Conservation (phyloP, 2,888 invertebrate species). For the Exocentrus adspersus region DNA sequence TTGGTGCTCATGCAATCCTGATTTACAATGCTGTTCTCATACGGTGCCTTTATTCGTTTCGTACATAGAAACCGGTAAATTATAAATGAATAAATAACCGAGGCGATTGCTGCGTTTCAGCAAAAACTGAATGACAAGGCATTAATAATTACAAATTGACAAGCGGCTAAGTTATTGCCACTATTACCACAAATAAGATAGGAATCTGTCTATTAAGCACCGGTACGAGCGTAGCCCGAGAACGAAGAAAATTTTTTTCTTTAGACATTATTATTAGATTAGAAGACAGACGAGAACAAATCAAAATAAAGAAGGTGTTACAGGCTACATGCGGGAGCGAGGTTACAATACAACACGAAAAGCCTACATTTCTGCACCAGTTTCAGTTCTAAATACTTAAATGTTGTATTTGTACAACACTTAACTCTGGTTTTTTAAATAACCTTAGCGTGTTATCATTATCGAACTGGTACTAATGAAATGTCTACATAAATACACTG, state of each 20-base stretch:
- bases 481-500: not conserved
- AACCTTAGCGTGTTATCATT: not conserved
- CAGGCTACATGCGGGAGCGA: no score
- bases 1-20: no score
- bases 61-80: conserved; percentile 8
- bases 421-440: no score
- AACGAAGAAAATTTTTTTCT: conserved; percentile 5
- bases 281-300: not conserved
- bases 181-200: not conserved
- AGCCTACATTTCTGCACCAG: no score
- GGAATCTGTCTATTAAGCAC: conserved; percentile 7
- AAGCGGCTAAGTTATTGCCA: conserved; percentile 7
- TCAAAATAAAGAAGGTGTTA: no score
- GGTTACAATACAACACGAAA: no score
- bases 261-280: conserved; percentile 18
- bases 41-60: not conserved
- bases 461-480: not conserved
- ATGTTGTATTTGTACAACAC: no score
- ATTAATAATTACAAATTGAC: conserved; percentile 15
- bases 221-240: conserved; percentile 9
- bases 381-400: no score
- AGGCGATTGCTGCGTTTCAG: not conserved
- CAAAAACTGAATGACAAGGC: conserved; percentile 8
- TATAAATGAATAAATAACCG: conserved; percentile 10
- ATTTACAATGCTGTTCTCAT: no score